Base-by-base conservation (phyloP, 2,888 invertebrate species). In the Campoplex nolae region DNA sequence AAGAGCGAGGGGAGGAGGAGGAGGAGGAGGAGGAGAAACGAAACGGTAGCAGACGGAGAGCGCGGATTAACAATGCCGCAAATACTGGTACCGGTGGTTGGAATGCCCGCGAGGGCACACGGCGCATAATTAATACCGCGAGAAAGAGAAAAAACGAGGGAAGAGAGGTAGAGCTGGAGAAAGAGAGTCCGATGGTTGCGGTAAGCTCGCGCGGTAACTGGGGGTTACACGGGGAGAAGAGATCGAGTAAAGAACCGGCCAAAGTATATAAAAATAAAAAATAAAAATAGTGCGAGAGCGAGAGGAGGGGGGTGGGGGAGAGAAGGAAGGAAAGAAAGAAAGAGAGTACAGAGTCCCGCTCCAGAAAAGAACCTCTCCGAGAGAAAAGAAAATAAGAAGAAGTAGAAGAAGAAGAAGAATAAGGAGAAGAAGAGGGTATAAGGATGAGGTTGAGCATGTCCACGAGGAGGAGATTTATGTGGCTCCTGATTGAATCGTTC, bases 401-500 rank as follows among this genome's bases (percentile, higher is more conserved):
- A 70, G 71, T 56, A 51, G 56, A 80, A 76, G 80, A 65, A 71
- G 56, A 74, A 74, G 16, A 74, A 70, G 75, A 65, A 51, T 65
- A 79, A 76, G 80, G 70, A 71, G 56, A 68, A 58, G 56, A 70
- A 70, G 80, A 77, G 85, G 75, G 74, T 76, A 88, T 80, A 86
- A 85, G 86, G 88, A 81, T 84, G 87, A 82, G 82, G 90, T 88
- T 90, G 92, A 91, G 92, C 92, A 93, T 93, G 94, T 94, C 94
- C 93, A 91, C 93, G 92, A 92, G 93, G 92, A 93, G 92, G 93
- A 94, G 94, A 94, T 94, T 94, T 94, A 94, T 94, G 94, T 94
- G 93, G 93, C 94, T 94, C 93, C 94, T 94, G 94, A 94, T 94
- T 94, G 94, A 94, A 94, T 94, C 94, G 94, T 94, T 94, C 94